Percentiles rank a stretch among this genome's conserved stretches.
phyloP scores from a whole-genome alignment of 1,140 invertebrate genomes.

The Drosophila chauvacae region DNA sequence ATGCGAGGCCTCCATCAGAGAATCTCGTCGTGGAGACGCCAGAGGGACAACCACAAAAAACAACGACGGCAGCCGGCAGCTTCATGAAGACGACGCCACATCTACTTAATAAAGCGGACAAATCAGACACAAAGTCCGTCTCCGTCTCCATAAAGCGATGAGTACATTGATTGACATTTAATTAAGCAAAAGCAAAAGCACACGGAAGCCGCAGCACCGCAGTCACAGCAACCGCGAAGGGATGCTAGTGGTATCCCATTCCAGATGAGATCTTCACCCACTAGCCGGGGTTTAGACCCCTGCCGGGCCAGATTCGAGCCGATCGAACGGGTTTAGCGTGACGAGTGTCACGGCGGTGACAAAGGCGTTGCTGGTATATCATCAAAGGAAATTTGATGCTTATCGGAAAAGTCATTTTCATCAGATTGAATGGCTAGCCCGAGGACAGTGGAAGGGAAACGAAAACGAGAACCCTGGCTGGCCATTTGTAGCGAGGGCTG shows the following conservation, averaged over 20 bases:
- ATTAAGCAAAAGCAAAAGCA: slow-evolving; percentile 79
- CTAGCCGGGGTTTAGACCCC: slow-evolving; percentile 41
- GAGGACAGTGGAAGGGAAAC: slow-evolving; percentile 39
- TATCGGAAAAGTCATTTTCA: slow-evolving; percentile 73
- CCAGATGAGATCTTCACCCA: slow-evolving; percentile 57
- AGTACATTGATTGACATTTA: slow-evolving; percentile 77
- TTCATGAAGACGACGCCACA: slow-evolving; percentile 51
- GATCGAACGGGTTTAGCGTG: slow-evolving; percentile 67
- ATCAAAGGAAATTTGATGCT: slow-evolving; percentile 78
- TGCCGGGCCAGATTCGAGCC: slow-evolving; percentile 27
- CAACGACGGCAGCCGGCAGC: slow-evolving; percentile 2
- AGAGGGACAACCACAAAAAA: slow-evolving; percentile 24
- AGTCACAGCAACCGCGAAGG: slow-evolving; percentile 26
- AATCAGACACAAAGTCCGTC: slow-evolving; percentile 72
- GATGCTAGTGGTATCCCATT: background rate
- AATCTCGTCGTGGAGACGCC: slow-evolving; percentile 60
- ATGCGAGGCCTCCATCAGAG: slow-evolving; percentile 41
- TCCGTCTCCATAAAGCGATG: slow-evolving; percentile 34
- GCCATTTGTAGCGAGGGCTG: slow-evolving; percentile 17
- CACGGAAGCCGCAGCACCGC: slow-evolving; percentile 67
- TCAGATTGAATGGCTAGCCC: slow-evolving; percentile 55
- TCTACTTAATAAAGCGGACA: slow-evolving; percentile 73
- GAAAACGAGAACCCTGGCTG: slow-evolving; percentile 28
- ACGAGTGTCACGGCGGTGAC: slow-evolving; percentile 48
- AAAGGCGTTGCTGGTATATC: slow-evolving; percentile 72